These are phyloP conservation scores for Lucifuga dentata DNA, from an alignment of 2,113 vertebrate species.

Conservation along the genomic window DNA sequence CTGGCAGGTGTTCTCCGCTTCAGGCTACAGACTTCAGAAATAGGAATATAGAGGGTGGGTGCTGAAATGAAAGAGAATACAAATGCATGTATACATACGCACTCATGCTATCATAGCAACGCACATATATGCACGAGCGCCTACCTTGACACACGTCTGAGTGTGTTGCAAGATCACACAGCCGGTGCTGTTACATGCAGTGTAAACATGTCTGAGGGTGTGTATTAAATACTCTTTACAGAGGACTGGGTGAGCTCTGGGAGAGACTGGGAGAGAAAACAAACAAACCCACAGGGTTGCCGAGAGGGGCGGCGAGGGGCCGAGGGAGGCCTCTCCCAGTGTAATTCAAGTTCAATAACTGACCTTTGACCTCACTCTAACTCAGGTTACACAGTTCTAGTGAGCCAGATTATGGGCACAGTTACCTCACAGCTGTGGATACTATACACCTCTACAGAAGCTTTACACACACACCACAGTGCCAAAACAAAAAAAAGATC, in stretches of 20 bases:
- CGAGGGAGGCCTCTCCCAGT: slow-evolving; percentile 69
- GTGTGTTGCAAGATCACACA: slow-evolving; percentile 75
- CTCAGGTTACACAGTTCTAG: slow-evolving; percentile 76
- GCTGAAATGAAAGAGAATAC: slow-evolving; percentile 65
- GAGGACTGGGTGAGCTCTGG: slow-evolving; percentile 73
- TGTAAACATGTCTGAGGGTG: slow-evolving; percentile 81
- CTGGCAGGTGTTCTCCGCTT: slow-evolving; percentile 79
- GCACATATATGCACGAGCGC: slow-evolving; percentile 19
- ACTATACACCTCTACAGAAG: slow-evolving; percentile 72
- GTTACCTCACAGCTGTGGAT: slow-evolving; percentile 78
- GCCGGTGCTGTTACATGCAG: slow-evolving; percentile 71
- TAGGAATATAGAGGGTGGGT: slow-evolving; percentile 69
- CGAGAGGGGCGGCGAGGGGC: slow-evolving; percentile 58
- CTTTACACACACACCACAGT: slow-evolving; percentile 42
- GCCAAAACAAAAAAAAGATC: slow-evolving; percentile 73
- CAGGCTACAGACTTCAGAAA: slow-evolving; percentile 74
- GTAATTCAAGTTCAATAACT: slow-evolving; percentile 83
- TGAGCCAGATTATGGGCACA: slow-evolving; percentile 75
- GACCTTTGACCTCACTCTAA: slow-evolving; percentile 73
- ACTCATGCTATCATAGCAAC: too few relatives aligned
- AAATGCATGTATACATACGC: slow-evolving; percentile 41
- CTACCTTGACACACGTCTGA: slow-evolving; percentile 46
- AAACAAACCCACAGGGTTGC: slow-evolving; percentile 79
- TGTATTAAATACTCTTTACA: slow-evolving; percentile 81
- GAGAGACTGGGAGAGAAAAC: slow-evolving; percentile 80